Percentiles rank a stretch among this genome's conserved stretches.
These are phyloP conservation scores for Crematogaster levior DNA, from an alignment of 2,888 invertebrate species.

Conservation along the genomic window DNA sequence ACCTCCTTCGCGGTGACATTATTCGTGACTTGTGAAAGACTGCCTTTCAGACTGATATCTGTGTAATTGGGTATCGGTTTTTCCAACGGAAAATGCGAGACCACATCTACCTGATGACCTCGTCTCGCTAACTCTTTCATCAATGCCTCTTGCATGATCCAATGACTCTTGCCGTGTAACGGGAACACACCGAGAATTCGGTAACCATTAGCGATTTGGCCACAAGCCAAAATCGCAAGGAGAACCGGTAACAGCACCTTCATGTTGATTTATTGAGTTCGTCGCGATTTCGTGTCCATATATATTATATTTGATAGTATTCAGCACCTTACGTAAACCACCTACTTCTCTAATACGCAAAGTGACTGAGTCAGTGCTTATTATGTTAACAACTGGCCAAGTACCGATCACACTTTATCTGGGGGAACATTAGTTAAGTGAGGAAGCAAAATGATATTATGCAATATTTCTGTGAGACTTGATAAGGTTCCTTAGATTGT, in stretches of 20 bases:
- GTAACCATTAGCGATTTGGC: slow-evolving; percentile 76
- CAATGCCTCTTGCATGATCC: slow-evolving; percentile 85
- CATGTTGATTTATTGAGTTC: slow-evolving; percentile 44
- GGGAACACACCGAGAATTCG: slow-evolving; percentile 86
- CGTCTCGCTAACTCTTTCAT: slow-evolving; percentile 85
- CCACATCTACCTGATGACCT: slow-evolving; percentile 86
- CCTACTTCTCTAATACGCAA: not conserved
- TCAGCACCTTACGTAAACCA: slow-evolving; percentile 1
- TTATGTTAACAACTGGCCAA: not conserved
- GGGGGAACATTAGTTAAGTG: not conserved
- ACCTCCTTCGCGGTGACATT: slow-evolving; percentile 72
- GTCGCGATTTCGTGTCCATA: not conserved
- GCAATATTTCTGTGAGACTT: not conserved
- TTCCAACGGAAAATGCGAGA: slow-evolving; percentile 79
- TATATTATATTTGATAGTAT: not conserved
- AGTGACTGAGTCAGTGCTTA: not conserved
- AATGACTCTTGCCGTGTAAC: slow-evolving; percentile 86
- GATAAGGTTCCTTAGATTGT: not conserved
- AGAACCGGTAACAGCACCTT: slow-evolving; percentile 9
- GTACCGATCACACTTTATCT: not conserved
- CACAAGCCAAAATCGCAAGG: not conserved
- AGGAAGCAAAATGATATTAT: not conserved
- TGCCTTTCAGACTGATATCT: slow-evolving; percentile 75
- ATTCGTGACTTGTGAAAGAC: slow-evolving; percentile 70
- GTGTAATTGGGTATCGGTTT: slow-evolving; percentile 77